phyloP scores from a whole-genome alignment of 2,888 invertebrate genomes.

The Andrena bicolor region DNA sequence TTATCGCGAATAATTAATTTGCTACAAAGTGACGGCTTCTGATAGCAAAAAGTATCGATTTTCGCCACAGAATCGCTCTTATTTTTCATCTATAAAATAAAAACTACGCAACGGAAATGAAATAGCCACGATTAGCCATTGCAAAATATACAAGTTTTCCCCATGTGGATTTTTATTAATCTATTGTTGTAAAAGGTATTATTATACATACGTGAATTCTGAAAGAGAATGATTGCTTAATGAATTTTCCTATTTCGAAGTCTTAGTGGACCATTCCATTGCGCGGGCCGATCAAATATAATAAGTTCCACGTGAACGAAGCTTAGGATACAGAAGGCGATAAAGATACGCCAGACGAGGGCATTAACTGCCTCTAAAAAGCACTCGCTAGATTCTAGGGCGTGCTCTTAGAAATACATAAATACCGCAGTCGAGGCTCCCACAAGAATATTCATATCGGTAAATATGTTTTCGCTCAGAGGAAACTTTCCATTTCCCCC shows the following conservation, averaged over 20 bases:
- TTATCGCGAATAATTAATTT: too few relatives aligned
- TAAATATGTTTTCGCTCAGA: neutral
- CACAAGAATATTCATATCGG: slow-evolving; percentile 2
- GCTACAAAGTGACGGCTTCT: too few relatives aligned
- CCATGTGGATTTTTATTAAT: too few relatives aligned
- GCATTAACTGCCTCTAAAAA: slow-evolving; percentile 8
- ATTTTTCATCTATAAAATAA: too few relatives aligned
- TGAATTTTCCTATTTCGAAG: neutral
- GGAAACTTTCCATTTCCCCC: neutral
- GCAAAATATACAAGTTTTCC: too few relatives aligned
- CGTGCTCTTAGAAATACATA: neutral
- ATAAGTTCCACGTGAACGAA: slow-evolving; percentile 13
- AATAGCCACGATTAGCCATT: too few relatives aligned
- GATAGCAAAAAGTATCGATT: too few relatives aligned
- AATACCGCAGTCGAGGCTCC: neutral
- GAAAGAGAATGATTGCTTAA: neutral
- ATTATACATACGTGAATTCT: neutral
- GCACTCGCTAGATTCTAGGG: neutral
- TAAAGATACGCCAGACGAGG: neutral
- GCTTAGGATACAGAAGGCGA: neutral
- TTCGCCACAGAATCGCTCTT: too few relatives aligned
- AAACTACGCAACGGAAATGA: too few relatives aligned
- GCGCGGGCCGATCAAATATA: too few relatives aligned
- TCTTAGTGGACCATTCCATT: neutral
- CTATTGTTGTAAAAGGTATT: neutral